phyloP scores from a whole-genome alignment of 2,797 vertebrate genomes.

The Nyctalus aviator region DNA sequence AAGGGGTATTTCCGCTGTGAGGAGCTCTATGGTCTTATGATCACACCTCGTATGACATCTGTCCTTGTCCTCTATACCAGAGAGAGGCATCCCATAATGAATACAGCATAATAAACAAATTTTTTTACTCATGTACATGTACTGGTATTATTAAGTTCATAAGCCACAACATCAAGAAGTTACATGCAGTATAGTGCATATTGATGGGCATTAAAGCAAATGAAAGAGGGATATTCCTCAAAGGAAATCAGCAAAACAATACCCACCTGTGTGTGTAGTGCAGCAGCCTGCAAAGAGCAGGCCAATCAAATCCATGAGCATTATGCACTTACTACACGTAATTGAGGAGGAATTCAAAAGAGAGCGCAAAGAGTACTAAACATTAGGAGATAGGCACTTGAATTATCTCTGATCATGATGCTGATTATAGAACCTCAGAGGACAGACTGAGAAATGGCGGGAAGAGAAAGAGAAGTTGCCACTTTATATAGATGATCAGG shows the following conservation, averaged over 20 bases:
- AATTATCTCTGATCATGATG: slow-evolving; percentile 53
- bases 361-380: slow-evolving; percentile 10
- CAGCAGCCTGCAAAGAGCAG: not conserved
- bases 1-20: not conserved
- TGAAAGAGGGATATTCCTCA: not conserved
- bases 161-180: not conserved
- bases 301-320: not conserved
- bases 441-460: not conserved
- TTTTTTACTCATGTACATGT: not conserved
- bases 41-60: not conserved
- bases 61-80: not conserved
- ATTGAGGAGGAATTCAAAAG: slow-evolving; percentile 47
- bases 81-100: not conserved
- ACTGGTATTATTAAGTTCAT: not conserved
- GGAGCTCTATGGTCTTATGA: not conserved
- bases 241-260: not conserved
- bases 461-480: not conserved
- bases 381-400: slow-evolving; percentile 13
- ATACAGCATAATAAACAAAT: not conserved
- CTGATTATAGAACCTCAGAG: slow-evolving; percentile 36
- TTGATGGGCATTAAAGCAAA: not conserved
- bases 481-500: not conserved
- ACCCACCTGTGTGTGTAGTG: not conserved
- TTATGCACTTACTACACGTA: not conserved
- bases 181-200: not conserved